These are phyloP conservation scores for Nemotelus nigrinus DNA, from an alignment of 2,888 invertebrate species.

Conservation along the genomic window DNA sequence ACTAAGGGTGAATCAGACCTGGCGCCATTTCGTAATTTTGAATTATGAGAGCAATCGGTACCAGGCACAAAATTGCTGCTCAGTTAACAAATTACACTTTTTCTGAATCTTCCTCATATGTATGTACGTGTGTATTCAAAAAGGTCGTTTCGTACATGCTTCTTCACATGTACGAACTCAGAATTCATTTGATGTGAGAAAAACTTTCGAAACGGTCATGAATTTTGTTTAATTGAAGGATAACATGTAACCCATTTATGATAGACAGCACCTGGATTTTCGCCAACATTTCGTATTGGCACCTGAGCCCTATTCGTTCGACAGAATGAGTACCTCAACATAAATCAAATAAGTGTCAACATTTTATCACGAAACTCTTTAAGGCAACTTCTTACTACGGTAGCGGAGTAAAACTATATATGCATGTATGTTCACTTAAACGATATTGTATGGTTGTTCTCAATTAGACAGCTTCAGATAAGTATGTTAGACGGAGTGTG, in stretches of 20 bases:
- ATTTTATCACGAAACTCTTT: constrained; percentile 25
- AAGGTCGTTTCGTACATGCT: not conserved
- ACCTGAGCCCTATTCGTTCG: constrained; percentile 8
- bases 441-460: too few species aligned
- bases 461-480: too few species aligned
- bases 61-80: constrained; percentile 19
- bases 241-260: constrained; percentile 35
- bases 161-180: not conserved
- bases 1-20: not conserved
- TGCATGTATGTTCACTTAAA: too few species aligned
- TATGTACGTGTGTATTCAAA: constrained; percentile 18
- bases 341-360: constrained; percentile 39
- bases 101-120: constrained; percentile 1
- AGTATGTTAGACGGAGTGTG: not conserved
- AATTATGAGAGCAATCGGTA: not conserved
- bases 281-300: constrained; percentile 4
- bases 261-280: not conserved
- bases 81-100: constrained; percentile 18
- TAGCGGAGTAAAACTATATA: too few species aligned
- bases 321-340: not conserved
- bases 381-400: not conserved
- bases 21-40: not conserved
- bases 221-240: constrained; percentile 37
- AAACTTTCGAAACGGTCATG: not conserved
- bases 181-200: constrained; percentile 8